These are phyloP conservation scores for Rhinichthys klamathensis DNA, from an alignment of 2,113 vertebrate species.

Conservation along the genomic window DNA sequence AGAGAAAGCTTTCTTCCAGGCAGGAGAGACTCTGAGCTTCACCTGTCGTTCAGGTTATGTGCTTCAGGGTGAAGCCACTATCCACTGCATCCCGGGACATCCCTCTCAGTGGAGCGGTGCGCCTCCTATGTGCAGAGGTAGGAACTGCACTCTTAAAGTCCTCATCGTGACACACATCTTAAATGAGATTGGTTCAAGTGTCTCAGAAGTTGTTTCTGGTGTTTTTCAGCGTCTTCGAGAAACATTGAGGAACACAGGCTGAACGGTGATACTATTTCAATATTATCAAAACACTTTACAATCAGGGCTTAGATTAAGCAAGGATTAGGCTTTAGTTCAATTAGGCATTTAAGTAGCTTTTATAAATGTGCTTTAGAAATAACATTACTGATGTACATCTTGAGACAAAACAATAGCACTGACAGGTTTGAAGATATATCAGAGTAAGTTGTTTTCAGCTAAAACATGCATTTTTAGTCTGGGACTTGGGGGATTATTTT, in stretches of 20 bases:
- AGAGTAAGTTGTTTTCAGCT: too few species aligned
- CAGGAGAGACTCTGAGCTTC: slow-evolving; percentile 86
- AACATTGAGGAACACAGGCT: slow-evolving; percentile 85
- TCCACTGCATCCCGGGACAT: slow-evolving; percentile 91
- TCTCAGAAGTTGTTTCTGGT: slow-evolving; percentile 47
- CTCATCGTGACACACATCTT: background rate
- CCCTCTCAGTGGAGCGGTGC: slow-evolving; percentile 92
- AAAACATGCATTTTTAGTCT: too few species aligned
- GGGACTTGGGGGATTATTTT: background rate
- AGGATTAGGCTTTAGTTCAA: too few species aligned
- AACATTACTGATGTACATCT: too few species aligned
- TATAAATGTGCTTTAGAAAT: too few species aligned
- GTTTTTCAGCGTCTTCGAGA: slow-evolving; percentile 79
- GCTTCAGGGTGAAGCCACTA: slow-evolving; percentile 83
- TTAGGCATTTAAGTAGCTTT: too few species aligned
- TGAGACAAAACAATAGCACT: too few species aligned
- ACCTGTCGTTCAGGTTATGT: slow-evolving; percentile 85
- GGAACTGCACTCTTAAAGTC: background rate
- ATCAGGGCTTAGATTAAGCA: too few species aligned
- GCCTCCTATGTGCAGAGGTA: slow-evolving; percentile 89
- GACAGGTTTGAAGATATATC: too few species aligned
- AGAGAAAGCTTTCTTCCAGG: slow-evolving; percentile 87
- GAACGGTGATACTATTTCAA: slow-evolving; percentile 78
- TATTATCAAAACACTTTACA: background rate
- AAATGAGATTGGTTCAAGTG: slow-evolving; percentile 3